Conservation (phyloP, 2,888 invertebrate species). For the Megalurothrips usitatus region DNA sequence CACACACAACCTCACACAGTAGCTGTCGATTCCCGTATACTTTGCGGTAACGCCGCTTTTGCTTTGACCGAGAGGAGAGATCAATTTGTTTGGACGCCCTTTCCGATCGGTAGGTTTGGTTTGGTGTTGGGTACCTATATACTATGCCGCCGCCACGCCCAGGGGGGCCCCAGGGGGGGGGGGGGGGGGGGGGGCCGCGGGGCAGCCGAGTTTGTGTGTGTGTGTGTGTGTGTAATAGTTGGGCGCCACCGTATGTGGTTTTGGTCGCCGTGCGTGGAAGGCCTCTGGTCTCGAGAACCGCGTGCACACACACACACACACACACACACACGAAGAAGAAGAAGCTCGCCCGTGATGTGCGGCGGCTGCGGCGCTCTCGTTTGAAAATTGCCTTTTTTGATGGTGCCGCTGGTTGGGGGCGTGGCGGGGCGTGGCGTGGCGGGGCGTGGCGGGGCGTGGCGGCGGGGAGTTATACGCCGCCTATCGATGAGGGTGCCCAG, state of each 20-base stretch:
- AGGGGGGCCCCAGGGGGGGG: no score
- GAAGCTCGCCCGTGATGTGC: no score
- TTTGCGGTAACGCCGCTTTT: slow-evolving; percentile 1
- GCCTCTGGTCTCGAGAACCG: no score
- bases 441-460: not conserved
- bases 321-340: no score
- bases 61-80: slow-evolving; percentile 1
- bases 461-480: no score
- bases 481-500: no score
- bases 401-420: not conserved
- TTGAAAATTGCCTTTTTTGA: slow-evolving; percentile 9
- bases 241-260: slow-evolving; percentile 11
- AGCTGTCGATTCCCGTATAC: not conserved
- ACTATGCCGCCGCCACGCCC: not conserved
- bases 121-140: no score
- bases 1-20: not conserved
- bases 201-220: not conserved
- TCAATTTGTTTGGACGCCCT: slow-evolving; percentile 15
- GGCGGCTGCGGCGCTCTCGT: not conserved
- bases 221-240: not conserved
- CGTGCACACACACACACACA: no score
- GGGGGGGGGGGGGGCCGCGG: not conserved
- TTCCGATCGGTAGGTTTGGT: not conserved
- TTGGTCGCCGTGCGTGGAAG: not conserved
- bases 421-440: not conserved